Base-by-base conservation (phyloP, 2,888 invertebrate species). In the Sarcophaga carnaria region DNA sequence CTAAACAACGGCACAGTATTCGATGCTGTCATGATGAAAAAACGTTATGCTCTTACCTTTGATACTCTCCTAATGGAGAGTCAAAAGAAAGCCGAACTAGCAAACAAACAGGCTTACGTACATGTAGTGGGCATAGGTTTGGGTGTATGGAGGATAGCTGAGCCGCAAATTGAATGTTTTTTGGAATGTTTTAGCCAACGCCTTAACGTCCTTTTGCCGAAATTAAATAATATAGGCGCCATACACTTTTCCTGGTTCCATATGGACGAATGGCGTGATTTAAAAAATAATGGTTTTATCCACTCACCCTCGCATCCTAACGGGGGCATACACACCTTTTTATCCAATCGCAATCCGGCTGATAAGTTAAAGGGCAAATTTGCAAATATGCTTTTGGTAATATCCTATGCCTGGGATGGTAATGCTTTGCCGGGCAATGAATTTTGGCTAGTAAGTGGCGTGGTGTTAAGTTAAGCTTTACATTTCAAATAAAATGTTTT, bases 371-470 rank as follows among this genome's bases (percentile, higher is more conserved):
- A 91, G 80, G 83, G 80, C 12, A 64, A 2, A 92, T 93, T 60
- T 92, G 93, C 91, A 59, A 94, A 94, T 80, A 94, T 94, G 64
- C 90, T 94, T 4, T 92, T 96, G 37, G 94, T 96, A 0, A 94
- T 95, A 70, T 95, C 95, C 0, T 96, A 96, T 89, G 95, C 96
- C 0, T 95, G 96, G 95, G 96, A 96, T 90, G 95, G 95, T 2
- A 96, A 96, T 90, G 94, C 96, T 4, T 94, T 95, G 80, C 96
- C 96, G 4, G 96, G 96, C 63, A 96, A 96, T 89, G 96, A 96
- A 90, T 96, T 95, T 91, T 96, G 96, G 96, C 89, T 90, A 69
- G 94, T 94, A 67, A 93, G 82, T 59, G 6, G 0, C 0, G 37
- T 37, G 37, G 37, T 37, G 6, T 37, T 37, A 37, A 8, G 37